Conservation (phyloP, 2,113 vertebrate genomes). For the Ptilorrhoa leucosticta region DNA sequence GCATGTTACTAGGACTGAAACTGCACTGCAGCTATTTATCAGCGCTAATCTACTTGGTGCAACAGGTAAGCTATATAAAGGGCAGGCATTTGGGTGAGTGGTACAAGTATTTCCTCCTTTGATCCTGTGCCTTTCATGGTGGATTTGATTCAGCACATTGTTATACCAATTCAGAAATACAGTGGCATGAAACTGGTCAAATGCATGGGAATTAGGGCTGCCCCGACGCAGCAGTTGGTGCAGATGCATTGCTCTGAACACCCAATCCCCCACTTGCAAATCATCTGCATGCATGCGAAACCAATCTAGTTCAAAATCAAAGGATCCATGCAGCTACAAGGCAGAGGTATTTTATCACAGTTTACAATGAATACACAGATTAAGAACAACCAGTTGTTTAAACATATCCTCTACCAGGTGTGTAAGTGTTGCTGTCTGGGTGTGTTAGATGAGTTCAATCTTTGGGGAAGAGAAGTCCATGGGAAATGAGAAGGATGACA, state of each 20-base stretch:
- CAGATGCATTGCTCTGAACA: neutral
- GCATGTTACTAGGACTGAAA: neutral
- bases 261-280: neutral
- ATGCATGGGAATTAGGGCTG: neutral
- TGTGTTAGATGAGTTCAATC: neutral
- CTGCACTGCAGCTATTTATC: neutral
- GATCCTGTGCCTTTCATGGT: neutral
- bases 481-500: neutral
- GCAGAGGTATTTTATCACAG: neutral
- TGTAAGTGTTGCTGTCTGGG: neutral
- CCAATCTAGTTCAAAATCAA: neutral
- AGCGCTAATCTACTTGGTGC: neutral
- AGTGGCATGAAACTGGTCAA: neutral
- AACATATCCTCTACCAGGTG: neutral
- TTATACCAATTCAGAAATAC: neutral
- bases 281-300: neutral
- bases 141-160: neutral
- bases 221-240: rapidly evolving
- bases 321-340: neutral
- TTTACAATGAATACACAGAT: neutral
- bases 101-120: neutral
- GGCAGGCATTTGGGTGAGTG: neutral
- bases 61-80: neutral
- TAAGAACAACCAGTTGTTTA: neutral
- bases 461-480: neutral